Evolutionary conservation across 2,888 invertebrate species (phyloP).

Genomic region (Arge pagana): DNA sequence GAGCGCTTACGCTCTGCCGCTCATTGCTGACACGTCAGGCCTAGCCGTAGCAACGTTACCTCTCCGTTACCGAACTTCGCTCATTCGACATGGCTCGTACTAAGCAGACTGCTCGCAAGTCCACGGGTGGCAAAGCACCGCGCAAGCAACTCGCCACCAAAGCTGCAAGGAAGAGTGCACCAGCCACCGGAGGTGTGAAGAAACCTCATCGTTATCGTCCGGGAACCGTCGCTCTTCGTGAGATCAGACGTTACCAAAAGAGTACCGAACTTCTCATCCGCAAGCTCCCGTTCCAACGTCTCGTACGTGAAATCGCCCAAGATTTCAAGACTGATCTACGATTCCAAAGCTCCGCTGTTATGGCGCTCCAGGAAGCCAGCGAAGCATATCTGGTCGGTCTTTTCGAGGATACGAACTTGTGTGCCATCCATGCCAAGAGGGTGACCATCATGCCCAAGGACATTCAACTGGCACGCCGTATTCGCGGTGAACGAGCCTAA

Average conservation of each 20-base stretch:
- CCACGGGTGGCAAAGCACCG: slow-evolving; percentile 74
- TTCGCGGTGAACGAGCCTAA: slow-evolving; percentile 42
- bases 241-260: slow-evolving; percentile 75
- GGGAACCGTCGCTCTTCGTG: slow-evolving; percentile 71
- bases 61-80: too few relatives aligned
- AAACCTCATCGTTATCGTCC: slow-evolving; percentile 74
- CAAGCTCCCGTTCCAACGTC: slow-evolving; percentile 73
- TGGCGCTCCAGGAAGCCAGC: slow-evolving; percentile 68
- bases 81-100: slow-evolving; percentile 82
- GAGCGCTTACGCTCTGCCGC: too few relatives aligned
- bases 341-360: slow-evolving; percentile 74
- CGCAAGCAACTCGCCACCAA: slow-evolving; percentile 73
- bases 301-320: slow-evolving; percentile 75
- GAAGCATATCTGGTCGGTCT: slow-evolving; percentile 68
- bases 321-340: slow-evolving; percentile 74
- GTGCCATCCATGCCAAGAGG: slow-evolving; percentile 74
- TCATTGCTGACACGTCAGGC: too few relatives aligned
- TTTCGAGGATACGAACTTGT: slow-evolving; percentile 76
- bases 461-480: slow-evolving; percentile 61
- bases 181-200: slow-evolving; percentile 73
- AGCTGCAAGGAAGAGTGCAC: slow-evolving; percentile 71
- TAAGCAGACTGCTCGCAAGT: slow-evolving; percentile 75
- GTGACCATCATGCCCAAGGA: slow-evolving; percentile 68
- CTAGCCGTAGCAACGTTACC: too few relatives aligned
- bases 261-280: slow-evolving; percentile 73